Evolutionary conservation across 2,113 vertebrate species (phyloP), one percentile per base, ranked within the genome.

Genomic region (Strigops habroptila): DNA sequence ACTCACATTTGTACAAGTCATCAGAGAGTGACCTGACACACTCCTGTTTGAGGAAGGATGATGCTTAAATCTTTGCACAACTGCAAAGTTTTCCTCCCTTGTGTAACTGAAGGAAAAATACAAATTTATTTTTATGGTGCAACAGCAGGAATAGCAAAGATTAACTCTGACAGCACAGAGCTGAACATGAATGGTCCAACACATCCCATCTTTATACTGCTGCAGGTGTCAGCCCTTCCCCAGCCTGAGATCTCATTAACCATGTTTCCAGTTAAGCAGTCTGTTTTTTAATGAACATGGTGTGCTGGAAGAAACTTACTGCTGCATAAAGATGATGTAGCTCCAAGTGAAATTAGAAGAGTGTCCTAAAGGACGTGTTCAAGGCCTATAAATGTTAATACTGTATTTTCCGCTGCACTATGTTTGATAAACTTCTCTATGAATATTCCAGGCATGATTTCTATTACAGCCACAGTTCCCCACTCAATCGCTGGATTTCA

Each of bases 361-460:
- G 44, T 39, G 17, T 76, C 53, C 57, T 62, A 41, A 88, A 91
- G 44, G 75, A 77, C 5, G 0, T 44, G 59, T 74, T 48, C 70
- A 78, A 82, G n/a, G 49, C 31, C 64, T 84, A 4, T 80, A 64
- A 91, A 90, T 86, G 39, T 35, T 85, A 93, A 94, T 70, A 67
- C 55, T 41, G 12, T 37, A 37, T 82, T 83, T 92, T 91, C 69
- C 39, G 68, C 31, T 39, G 35, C n/a, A 74, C 30, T 68, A 19
- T 37, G n/a, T 53, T 93, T 79, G 82, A 80, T 82, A 78, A 85
- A 94, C 48, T 90, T 91, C 84, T 59, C 21, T 10, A 74, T 86
- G 93, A 95, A 74, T 88, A 93, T 86, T 93, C 71, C 71, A 86
- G 75, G 71, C 93, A 52, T 84, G 91, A 80, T 95, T 96, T 85